phyloP scores from a whole-genome alignment of 2,113 vertebrate species.

The Podarcis muralis region DNA sequence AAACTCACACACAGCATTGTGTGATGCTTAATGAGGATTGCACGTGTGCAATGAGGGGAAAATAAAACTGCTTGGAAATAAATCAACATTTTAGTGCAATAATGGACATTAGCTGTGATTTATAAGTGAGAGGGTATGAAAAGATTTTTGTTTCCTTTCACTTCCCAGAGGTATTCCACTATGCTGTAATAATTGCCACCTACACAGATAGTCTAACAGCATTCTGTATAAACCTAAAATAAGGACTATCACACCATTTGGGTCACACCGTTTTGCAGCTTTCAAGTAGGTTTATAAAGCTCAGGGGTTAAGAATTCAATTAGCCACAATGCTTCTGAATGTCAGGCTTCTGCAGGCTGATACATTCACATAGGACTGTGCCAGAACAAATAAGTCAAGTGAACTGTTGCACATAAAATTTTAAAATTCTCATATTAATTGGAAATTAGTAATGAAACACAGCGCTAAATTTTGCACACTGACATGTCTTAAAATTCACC shows the following conservation, averaged over 20 bases:
- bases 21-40: not conserved
- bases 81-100: slow-evolving; percentile 31
- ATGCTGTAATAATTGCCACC: slow-evolving; percentile 16
- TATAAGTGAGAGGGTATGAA: slow-evolving; percentile 28
- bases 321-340: slow-evolving; percentile 36
- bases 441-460: slow-evolving; percentile 11
- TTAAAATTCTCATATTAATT: slow-evolving; percentile 21
- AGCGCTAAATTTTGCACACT: not conserved
- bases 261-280: not conserved
- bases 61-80: slow-evolving; percentile 13
- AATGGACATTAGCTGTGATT: slow-evolving; percentile 23
- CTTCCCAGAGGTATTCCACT: not conserved
- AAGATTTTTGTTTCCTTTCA: slow-evolving; percentile 38
- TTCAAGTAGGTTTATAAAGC: slow-evolving; percentile 9
- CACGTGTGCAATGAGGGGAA: slow-evolving; percentile 16
- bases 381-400: not conserved
- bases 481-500: not conserved
- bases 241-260: not conserved
- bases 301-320: slow-evolving; percentile 10
- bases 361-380: not conserved
- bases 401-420: slow-evolving; percentile 24
- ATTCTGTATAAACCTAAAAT: slow-evolving; percentile 3
- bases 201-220: slow-evolving; percentile 5
- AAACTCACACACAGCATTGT: not conserved
- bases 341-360: slow-evolving; percentile 16